Evolutionary conservation across 2,888 invertebrate genomes (phyloP).

Genomic region (Oxycera nigricornis): DNA sequence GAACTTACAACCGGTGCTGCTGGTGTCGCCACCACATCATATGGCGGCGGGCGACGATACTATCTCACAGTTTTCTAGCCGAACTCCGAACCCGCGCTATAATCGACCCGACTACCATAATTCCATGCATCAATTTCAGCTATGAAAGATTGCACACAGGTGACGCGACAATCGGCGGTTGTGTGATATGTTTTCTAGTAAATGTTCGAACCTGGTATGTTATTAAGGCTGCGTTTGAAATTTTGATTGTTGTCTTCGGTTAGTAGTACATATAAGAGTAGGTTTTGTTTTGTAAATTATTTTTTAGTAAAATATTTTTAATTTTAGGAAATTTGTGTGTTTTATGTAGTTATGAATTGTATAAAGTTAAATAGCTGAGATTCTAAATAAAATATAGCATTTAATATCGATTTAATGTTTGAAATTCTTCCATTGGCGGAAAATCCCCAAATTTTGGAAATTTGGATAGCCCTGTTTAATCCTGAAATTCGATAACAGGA

Average conservation of each 20-base stretch:
- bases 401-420: no score
- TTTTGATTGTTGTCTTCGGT: conserved; percentile 31
- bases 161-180: background rate
- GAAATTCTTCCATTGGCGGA: no score
- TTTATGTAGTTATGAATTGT: background rate
- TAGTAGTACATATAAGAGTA: conserved; percentile 26
- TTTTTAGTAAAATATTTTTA: conserved; percentile 19
- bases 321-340: conserved; percentile 4
- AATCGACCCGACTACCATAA: conserved; percentile 67
- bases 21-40: conserved; percentile 64
- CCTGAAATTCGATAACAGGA: no score
- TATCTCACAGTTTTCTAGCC: conserved; percentile 80
- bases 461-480: no score
- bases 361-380: background rate
- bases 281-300: conserved; percentile 43
- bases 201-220: conserved; percentile 3
- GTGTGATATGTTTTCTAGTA: conserved; percentile 24
- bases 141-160: conserved; percentile 57
- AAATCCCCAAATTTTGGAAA: no score
- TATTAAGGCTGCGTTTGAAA: conserved; percentile 40
- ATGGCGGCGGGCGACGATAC: conserved; percentile 71
- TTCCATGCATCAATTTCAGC: conserved; percentile 75
- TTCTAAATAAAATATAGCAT: no score
- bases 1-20: conserved; percentile 83
- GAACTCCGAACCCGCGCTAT: conserved; percentile 69